Evolutionary conservation across 2,113 vertebrate genomes (phyloP), one percentile per base, ranked within the genome.

Genomic region (Perca schrenkii): DNA sequence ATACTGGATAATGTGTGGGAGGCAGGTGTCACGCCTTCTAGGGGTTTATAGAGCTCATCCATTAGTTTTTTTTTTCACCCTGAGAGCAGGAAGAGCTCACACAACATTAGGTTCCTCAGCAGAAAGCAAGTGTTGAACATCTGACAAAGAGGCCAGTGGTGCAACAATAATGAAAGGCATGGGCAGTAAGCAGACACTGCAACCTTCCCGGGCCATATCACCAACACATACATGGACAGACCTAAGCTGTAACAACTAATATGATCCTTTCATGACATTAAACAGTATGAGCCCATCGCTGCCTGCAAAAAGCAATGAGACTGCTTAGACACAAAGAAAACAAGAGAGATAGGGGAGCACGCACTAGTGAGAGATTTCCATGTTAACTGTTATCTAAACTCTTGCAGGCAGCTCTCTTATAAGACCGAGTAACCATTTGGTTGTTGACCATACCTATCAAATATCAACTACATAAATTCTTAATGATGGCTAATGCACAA

Each of bases 61-160:
- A 64, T 83, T 79, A 40, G 8, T 78, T 75, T 53, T 21, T 21
- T 4, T 74, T 78, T 56, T 40, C 28, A 43, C 43, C 50, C 73
- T 13, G 34, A 63, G 34, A 85, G 65, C 52, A 71, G 43, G 53
- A 43, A 43, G 50, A 60, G 15, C 77, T 85, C 78, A 80, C 22
- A 15, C 40, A 19, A 65, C 40, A 65, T 79, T 78, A 83, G 68
- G 65, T 75, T 91, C 83, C 80, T 83, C 40, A 58, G 77, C 70
- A 86, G 84, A 94, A 89, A 87, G 83, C 67, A 75, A 74, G 64
- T 92, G 92, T 94, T 91, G 12, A 46, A 76, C 79, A 71, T 87
- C 77, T 68, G 82, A 86, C 77, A 91, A 83, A 80, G 74, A 78
- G 72, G 84, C 84, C 22, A 14, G 73, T 63, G 53, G 80, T 80